Evolutionary conservation across 2,113 vertebrate species (phyloP).

Genomic region (Willisornis vidua): DNA sequence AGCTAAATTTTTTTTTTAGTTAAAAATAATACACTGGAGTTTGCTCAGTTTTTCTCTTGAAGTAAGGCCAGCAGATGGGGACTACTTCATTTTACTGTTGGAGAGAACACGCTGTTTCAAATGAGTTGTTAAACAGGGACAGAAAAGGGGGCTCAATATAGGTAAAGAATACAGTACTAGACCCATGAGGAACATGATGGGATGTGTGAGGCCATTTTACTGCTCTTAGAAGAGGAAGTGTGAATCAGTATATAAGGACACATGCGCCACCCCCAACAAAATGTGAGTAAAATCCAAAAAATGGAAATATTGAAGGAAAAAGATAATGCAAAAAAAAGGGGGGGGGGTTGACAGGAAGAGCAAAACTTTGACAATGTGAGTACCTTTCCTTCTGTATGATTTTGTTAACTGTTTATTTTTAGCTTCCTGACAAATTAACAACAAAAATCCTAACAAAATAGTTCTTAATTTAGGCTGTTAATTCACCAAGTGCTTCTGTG

Average conservation of each 20-base stretch:
- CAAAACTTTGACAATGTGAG: neutral
- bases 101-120: neutral
- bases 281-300: neutral
- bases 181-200: neutral
- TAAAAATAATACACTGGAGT: neutral
- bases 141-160: neutral
- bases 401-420: neutral
- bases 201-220: neutral
- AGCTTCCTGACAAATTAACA: neutral
- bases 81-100: neutral
- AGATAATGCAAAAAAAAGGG: too few relatives aligned
- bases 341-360: fast-evolving
- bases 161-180: neutral
- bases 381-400: neutral
- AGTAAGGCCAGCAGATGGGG: neutral
- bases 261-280: neutral
- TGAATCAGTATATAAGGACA: neutral
- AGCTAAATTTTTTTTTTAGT: neutral
- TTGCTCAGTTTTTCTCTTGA: neutral
- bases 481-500: neutral
- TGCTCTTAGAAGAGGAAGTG: neutral
- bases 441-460: neutral
- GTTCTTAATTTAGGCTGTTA: neutral
- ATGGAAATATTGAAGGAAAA: neutral
- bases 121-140: neutral